phyloP scores from a whole-genome alignment of 2,113 vertebrate genomes.

The Uria aalge region DNA sequence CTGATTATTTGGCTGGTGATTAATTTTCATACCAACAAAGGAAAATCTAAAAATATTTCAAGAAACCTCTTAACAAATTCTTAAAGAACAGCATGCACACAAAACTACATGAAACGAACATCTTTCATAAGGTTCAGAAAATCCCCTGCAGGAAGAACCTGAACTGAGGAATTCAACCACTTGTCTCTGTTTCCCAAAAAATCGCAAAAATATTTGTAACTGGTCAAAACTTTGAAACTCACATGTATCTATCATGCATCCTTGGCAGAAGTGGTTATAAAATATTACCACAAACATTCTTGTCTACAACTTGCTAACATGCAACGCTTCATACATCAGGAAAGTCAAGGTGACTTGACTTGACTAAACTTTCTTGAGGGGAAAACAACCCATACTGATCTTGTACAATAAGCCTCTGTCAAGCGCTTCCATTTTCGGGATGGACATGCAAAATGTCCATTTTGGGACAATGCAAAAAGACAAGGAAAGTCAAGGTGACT shows the following conservation, averaged over 20 bases:
- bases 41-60: neutral
- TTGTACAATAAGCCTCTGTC: neutral
- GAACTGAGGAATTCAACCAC: neutral
- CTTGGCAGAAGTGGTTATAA: neutral
- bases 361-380: neutral
- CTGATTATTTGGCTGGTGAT: neutral
- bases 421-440: neutral
- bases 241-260: neutral
- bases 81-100: neutral
- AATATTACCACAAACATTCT: neutral
- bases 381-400: neutral
- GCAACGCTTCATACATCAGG: neutral
- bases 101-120: neutral
- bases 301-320: neutral
- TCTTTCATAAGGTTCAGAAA: neutral
- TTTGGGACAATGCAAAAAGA: too few species aligned
- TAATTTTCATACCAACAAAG: neutral
- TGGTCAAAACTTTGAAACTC: neutral
- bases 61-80: neutral
- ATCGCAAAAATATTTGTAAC: neutral
- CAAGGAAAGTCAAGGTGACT: neutral
- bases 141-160: neutral
- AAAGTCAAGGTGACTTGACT: neutral
- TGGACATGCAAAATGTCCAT: too few species aligned
- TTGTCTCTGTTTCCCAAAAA: neutral